Evolutionary conservation across 2,888 invertebrate genomes (phyloP).

Genomic region (Ligdia adustata): DNA sequence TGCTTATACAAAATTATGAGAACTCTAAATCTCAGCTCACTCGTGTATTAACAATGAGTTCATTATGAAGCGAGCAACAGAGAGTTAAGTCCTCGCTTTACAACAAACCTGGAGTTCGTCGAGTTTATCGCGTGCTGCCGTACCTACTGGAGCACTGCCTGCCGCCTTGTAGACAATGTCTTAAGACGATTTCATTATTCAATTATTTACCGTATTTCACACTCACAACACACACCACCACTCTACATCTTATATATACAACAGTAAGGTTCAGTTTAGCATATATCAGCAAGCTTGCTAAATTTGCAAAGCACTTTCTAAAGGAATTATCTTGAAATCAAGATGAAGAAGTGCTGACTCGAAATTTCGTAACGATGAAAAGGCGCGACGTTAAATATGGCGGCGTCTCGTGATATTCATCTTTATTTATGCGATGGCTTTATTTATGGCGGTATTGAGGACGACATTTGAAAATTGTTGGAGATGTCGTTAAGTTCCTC

Average conservation of each 20-base stretch:
- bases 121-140: constrained; percentile 32
- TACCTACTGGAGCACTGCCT: no score
- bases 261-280: neutral
- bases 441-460: constrained; percentile 13
- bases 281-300: neutral
- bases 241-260: constrained; percentile 4
- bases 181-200: constrained; percentile 60
- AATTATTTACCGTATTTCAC: constrained; percentile 50
- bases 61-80: constrained; percentile 13
- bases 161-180: constrained; percentile 49
- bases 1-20: no score
- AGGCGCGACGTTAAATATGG: constrained; percentile 31
- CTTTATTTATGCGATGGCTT: constrained; percentile 16
- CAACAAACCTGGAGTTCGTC: constrained; percentile 6
- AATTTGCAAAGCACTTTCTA: constrained; percentile 18
- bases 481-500: constrained; percentile 1
- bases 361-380: constrained; percentile 33
- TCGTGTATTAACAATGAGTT: constrained; percentile 2
- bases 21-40: neutral
- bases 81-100: constrained; percentile 14
- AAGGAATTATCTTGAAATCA: constrained; percentile 35
- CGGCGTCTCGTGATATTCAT: constrained; percentile 28
- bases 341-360: constrained; percentile 31
- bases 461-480: constrained; percentile 5
- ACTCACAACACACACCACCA: constrained; percentile 1